Conservation (phyloP, 2,113 vertebrate genomes). For the Petrocephalus zakoni region DNA sequence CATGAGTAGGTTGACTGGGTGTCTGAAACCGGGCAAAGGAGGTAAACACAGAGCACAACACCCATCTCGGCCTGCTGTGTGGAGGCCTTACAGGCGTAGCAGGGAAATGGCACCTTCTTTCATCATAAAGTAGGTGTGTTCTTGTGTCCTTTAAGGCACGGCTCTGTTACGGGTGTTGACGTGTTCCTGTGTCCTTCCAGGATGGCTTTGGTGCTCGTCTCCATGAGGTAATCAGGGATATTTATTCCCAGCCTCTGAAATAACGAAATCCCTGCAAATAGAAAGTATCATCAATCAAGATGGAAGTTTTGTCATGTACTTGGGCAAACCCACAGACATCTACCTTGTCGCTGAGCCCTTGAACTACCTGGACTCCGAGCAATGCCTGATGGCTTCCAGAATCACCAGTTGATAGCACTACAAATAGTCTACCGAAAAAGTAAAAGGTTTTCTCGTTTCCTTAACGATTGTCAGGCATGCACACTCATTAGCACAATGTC, state of each 20-base stretch:
- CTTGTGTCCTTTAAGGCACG: constrained; percentile 66
- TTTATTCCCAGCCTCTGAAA: neutral
- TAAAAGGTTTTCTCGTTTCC: neutral
- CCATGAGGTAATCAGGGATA: constrained; percentile 79
- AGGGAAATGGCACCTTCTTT: neutral
- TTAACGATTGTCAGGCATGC: neutral
- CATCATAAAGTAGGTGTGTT: neutral
- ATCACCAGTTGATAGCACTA: constrained; percentile 56
- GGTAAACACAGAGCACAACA: constrained; percentile 53
- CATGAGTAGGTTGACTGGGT: constrained; percentile 92
- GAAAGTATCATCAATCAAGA: constrained; percentile 98
- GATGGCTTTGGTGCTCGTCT: constrained; percentile 90
- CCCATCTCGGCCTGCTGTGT: neutral
- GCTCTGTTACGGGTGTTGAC: constrained; percentile 54
- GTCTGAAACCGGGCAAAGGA: constrained; percentile 87
- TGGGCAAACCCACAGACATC: constrained; percentile 90
- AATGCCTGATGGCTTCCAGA: constrained; percentile 88
- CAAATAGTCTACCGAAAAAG: too few species aligned
- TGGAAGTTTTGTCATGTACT: constrained; percentile 70
- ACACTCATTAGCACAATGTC: neutral
- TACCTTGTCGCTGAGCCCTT: constrained; percentile 93
- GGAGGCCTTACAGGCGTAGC: neutral
- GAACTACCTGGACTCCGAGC: constrained; percentile 91
- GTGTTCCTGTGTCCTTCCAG: constrained; percentile 51
- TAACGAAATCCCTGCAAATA: constrained; percentile 94